phyloP scores from a whole-genome alignment of 2,797 vertebrate genomes.

The Graptemys geographica region DNA sequence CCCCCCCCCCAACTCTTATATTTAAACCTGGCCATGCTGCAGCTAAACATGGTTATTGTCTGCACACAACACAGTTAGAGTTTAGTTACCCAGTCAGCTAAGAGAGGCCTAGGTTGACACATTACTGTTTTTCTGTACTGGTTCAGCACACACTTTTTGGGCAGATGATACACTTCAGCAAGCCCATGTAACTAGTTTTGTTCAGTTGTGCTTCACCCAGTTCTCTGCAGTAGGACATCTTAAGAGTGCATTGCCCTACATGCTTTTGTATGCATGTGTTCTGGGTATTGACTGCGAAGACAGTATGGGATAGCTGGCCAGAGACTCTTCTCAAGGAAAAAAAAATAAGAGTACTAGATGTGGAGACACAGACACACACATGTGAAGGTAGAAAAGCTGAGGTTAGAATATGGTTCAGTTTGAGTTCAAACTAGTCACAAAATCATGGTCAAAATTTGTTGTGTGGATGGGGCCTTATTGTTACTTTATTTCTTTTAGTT shows the following conservation, averaged over 20 bases:
- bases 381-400: not conserved
- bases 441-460: not conserved
- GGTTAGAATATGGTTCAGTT: too few species aligned
- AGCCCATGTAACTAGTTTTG: not conserved
- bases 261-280: slow-evolving; percentile 5
- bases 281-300: not conserved
- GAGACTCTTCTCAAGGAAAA: not conserved
- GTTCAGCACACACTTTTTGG: not conserved
- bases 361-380: not conserved
- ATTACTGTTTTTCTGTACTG: not conserved
- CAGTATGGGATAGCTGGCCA: slow-evolving; percentile 16
- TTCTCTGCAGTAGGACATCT: not conserved
- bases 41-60: not conserved
- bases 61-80: not conserved
- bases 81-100: not conserved
- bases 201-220: not conserved
- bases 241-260: not conserved
- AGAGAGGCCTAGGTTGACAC: not conserved
- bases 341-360: not conserved
- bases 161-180: not conserved
- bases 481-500: not conserved
- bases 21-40: not conserved
- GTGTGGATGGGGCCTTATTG: not conserved
- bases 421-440: not conserved
- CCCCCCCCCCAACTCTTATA: not conserved